These are phyloP conservation scores for Agriopis leucophaearia DNA, from an alignment of 2,888 invertebrate species.

Conservation along the genomic window DNA sequence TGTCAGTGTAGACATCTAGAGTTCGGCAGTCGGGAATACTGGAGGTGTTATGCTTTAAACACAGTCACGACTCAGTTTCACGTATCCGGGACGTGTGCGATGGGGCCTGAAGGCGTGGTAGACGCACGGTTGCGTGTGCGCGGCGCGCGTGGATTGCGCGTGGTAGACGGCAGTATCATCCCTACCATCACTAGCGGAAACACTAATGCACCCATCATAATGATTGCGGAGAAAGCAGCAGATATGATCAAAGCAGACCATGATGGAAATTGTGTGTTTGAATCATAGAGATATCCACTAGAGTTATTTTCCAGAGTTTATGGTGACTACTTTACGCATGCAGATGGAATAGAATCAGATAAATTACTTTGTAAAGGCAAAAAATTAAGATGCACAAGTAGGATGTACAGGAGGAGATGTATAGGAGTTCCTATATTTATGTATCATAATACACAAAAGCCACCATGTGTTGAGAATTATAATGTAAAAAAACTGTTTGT, in stretches of 20 bases:
- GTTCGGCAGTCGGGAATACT: constrained; percentile 35
- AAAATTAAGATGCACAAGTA: too few species aligned
- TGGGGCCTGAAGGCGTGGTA: constrained; percentile 55
- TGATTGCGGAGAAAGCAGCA: constrained; percentile 88
- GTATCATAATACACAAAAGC: too few species aligned
- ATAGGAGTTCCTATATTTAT: too few species aligned
- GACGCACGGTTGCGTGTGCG: constrained; percentile 66
- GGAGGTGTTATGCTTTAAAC: constrained; percentile 38
- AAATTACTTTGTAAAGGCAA: too few species aligned
- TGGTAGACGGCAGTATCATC: constrained; percentile 88
- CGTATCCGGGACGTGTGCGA: constrained; percentile 56
- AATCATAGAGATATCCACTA: not conserved
- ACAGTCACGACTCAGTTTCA: constrained; percentile 46
- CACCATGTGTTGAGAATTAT: too few species aligned
- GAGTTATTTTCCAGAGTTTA: not conserved
- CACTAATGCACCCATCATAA: constrained; percentile 86
- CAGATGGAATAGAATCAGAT: too few species aligned
- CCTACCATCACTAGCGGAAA: constrained; percentile 86
- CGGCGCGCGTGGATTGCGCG: constrained; percentile 84
- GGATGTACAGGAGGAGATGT: too few species aligned
- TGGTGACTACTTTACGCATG: too few species aligned
- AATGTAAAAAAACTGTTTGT: too few species aligned
- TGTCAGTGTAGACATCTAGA: constrained; percentile 22
- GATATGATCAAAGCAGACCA: constrained; percentile 82
- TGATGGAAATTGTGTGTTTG: constrained; percentile 20